phyloP scores from a whole-genome alignment of 1,140 invertebrate species.

The Chrysomallon squamiferum region DNA sequence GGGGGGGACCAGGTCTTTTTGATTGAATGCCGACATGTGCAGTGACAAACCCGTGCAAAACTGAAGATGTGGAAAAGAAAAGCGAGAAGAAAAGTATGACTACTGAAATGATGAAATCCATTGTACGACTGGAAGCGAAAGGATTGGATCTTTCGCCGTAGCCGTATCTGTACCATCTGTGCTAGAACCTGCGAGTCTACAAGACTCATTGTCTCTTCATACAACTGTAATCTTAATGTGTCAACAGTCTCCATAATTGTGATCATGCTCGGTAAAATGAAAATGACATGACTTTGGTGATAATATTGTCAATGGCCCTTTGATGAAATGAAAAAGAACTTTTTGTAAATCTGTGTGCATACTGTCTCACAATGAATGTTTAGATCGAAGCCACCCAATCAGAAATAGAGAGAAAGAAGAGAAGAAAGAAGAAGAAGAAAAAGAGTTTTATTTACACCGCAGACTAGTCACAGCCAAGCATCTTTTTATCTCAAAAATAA shows the following conservation, averaged over 20 bases:
- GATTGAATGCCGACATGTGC: background rate
- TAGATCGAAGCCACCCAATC: too few species aligned
- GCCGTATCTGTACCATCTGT: constrained; percentile 4
- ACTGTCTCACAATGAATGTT: too few species aligned
- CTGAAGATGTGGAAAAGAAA: background rate
- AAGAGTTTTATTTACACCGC: too few species aligned
- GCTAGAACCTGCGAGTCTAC: background rate
- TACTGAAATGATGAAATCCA: background rate
- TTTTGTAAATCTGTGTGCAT: too few species aligned
- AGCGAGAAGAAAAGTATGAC: constrained; percentile 1
- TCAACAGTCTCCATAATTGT: constrained; percentile 7
- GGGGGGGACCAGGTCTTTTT: background rate
- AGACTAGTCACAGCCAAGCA: too few species aligned
- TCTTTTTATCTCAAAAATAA: too few species aligned
- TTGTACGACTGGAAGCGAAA: constrained; percentile 3
- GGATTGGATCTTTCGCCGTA: background rate
- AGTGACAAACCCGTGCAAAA: background rate
- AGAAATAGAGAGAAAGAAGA: too few species aligned
- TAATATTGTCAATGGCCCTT: constrained; percentile 6
- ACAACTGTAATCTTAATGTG: constrained; percentile 3
- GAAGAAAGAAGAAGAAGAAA: too few species aligned
- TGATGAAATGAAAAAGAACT: too few species aligned
- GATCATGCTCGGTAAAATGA: constrained; percentile 1
- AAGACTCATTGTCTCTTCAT: background rate
- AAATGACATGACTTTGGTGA: constrained; percentile 4